phyloP scores from a whole-genome alignment of 2,113 vertebrate species.

The Oriolus oriolus region DNA sequence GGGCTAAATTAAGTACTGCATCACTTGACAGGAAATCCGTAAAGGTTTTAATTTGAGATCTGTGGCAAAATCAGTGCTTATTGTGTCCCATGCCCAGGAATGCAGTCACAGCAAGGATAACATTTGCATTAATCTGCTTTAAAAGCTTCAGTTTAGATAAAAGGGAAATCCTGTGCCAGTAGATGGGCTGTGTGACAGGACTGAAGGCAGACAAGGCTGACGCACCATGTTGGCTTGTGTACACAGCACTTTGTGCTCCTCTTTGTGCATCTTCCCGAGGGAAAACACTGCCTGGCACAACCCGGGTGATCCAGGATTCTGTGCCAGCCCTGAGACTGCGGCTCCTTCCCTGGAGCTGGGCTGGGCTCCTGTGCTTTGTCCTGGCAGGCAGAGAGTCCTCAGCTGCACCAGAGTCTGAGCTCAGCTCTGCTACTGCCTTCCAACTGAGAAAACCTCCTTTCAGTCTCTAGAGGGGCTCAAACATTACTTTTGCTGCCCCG shows the following conservation, averaged over 20 bases:
- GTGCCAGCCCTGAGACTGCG: background rate
- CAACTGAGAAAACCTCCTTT: background rate
- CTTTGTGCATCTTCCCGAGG: background rate
- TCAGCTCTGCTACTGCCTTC: background rate
- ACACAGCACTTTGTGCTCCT: background rate
- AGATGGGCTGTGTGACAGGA: background rate
- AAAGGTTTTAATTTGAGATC: background rate
- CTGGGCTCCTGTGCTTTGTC: background rate
- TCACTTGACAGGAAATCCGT: background rate
- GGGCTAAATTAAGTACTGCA: background rate
- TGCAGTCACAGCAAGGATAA: background rate
- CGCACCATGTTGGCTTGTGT: accelerated
- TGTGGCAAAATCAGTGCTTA: background rate
- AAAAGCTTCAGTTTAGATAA: background rate
- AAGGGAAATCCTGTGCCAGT: background rate
- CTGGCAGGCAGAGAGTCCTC: background rate
- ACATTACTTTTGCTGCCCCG: background rate
- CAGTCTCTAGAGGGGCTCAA: background rate
- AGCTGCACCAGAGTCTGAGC: background rate
- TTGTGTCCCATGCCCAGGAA: background rate
- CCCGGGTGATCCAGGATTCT: background rate
- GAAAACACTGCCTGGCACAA: background rate
- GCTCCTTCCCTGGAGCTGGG: background rate
- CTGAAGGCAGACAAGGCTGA: background rate
- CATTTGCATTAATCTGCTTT: background rate